Evolutionary conservation across 2,113 vertebrate genomes (phyloP), one percentile per base, ranked within the genome.

Genomic region (Toxotes jaculatrix): DNA sequence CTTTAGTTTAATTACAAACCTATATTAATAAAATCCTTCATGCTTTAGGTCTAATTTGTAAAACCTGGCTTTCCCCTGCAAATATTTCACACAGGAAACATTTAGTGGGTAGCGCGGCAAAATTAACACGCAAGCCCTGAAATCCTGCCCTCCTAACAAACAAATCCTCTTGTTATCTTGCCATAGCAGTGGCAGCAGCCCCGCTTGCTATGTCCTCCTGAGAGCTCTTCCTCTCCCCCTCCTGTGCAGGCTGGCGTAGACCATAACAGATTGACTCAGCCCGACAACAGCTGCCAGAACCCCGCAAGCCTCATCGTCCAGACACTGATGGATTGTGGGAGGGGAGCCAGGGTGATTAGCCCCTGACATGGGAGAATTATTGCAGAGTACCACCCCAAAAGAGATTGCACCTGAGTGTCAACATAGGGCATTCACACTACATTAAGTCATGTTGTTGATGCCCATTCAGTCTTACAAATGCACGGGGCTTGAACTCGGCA

Each of bases 321-420:
- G 83, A 90, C 89, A 87, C 87, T 90, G 91, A 92, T 90, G 87
- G 89, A 94, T 91, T 86, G 90, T 87, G 91, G 90, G 90, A 93
- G 81, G 43, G 21, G 47, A 82, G 89, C 90, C 92, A 91, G 86
- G 64, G 74, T 86, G 91, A 94, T 93, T 92, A 90, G 89, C 83
- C 85, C 42, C 74, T 64, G 81, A 90, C 84, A 77, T 74, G 73
- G 74, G 82, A 84, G 85, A 88, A 90, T 93, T 88, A 89, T 74
- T 86, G 85, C 65, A 56, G 72, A 47, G 68, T 68, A 79, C 79
- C 84, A 53, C 73, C 89, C 71, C 27, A 77, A 87, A 87, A 77
- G 82, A 82, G 47, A 80, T 34, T 38, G 67, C 76, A 89, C 90
- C 83, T 64, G 76, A 85, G 77, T 67, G 27, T 84, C 78, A 80